Conservation (phyloP, 2,888 invertebrate genomes). For the Acrobasis repandana region DNA sequence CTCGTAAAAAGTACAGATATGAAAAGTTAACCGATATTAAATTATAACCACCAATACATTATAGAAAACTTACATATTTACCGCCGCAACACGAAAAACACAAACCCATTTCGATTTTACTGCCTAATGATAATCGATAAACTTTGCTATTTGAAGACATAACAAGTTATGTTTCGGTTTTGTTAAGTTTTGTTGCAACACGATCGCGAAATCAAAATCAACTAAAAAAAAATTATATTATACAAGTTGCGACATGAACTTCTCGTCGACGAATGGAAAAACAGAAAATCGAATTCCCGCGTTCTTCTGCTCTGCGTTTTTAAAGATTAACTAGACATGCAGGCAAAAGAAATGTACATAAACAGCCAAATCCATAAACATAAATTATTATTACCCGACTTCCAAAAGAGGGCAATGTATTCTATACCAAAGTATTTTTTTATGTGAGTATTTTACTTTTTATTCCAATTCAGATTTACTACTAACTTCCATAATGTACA, state of each 20-base stretch:
- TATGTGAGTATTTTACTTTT: no score
- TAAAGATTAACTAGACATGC: constrained; percentile 6
- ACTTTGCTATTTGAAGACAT: constrained; percentile 7
- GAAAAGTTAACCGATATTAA: neutral
- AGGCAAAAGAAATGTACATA: constrained; percentile 13
- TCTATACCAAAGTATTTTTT: no score
- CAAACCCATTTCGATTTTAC: constrained; percentile 57
- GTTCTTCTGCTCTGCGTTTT: constrained; percentile 25
- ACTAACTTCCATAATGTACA: no score
- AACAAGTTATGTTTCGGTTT: constrained; percentile 11
- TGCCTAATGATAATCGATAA: constrained; percentile 35
- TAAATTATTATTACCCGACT: neutral
- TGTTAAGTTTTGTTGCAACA: neutral
- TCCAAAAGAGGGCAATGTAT: no score
- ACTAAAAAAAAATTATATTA: constrained; percentile 18
- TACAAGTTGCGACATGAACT: constrained; percentile 53
- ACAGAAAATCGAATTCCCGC: constrained; percentile 32
- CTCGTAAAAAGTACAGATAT: neutral
- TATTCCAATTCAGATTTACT: no score
- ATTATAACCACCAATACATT: neutral
- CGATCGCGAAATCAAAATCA: neutral
- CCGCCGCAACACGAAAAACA: constrained; percentile 57
- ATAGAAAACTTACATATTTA: constrained; percentile 48
- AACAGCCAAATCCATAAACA: constrained; percentile 35
- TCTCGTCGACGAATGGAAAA: constrained; percentile 12